Base-by-base conservation (phyloP, 2,113 vertebrate species). In the Tetrax tetrax region DNA sequence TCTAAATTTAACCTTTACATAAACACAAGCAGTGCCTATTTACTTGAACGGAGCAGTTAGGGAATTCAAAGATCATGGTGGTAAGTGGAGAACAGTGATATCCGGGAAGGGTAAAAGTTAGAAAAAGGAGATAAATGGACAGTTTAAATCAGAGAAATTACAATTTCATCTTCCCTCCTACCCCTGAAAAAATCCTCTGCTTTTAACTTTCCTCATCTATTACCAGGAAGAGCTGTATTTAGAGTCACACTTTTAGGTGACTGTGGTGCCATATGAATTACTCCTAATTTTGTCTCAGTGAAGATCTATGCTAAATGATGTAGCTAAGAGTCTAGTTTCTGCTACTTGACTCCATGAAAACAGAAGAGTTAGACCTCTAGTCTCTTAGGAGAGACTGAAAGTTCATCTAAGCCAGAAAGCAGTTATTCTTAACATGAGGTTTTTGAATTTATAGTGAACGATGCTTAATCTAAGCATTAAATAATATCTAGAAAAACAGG, bases 1-100 rank as follows among this genome's bases (percentile, higher is more conserved):
- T 76, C 35, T 86, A 75, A 75, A 53, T 89, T 84, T 88, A 93
- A 90, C 83, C 69, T 92, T 92, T 85, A 83, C 48, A 68, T 12
- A 78, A 78, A 60, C 27, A 37, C 2, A 0, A 14, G 12, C 9
- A 70, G 11, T 66, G 13, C 4, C 14, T 48, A 37, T 50, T 74
- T 74, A 56, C 29, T 68, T 81, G 43, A 77, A 75, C 28, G 20
- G 76, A 61, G 12, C 0, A 4, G 18, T 43, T 33, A 75, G 37
- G 31, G n/a, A 92, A 74, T 86, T 78, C 47, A 38, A 80, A 74
- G 38, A 83, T 63, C 19, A 5, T 50, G 33, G 2, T 63, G 10
- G 7, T 70, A 77, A 74, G 3, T 51, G 29, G 23, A 80, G 59
- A 94, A 63, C 12, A 77, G 14, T 25, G 22, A 37, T 53, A 61